Evolutionary conservation across 2,113 vertebrate genomes (phyloP).

Genomic region (Leptosomus discolor): DNA sequence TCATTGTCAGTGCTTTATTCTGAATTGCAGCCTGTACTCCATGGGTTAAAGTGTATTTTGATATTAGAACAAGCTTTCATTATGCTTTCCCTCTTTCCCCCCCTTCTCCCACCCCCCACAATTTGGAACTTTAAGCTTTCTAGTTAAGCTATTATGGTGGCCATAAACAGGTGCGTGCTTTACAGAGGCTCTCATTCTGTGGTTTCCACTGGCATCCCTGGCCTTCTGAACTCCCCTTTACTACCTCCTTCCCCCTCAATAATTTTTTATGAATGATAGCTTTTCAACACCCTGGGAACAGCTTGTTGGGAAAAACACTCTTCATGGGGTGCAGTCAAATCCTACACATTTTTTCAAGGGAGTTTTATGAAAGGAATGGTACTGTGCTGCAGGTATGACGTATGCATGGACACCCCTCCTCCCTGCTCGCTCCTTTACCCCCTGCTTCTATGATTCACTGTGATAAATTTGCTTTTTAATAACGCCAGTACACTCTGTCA

Average conservation of each 20-base stretch:
- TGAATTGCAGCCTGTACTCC: not conserved
- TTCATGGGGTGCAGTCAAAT: conserved; percentile 57
- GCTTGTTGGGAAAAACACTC: conserved; percentile 60
- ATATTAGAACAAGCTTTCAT: conserved; percentile 61
- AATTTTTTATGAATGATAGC: conserved; percentile 82
- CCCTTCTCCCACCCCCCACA: not conserved
- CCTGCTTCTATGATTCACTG: not conserved
- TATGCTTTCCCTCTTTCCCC: conserved; percentile 3
- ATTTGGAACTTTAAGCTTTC: conserved; percentile 56
- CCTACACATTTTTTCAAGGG: conserved; percentile 54
- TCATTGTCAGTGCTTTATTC: not conserved
- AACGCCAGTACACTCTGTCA: not conserved
- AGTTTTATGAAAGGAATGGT: conserved; percentile 44
- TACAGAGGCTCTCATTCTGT: conserved; percentile 76
- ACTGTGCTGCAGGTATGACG: conserved; percentile 65
- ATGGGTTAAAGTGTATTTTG: conserved; percentile 55
- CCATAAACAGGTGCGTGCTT: conserved; percentile 79
- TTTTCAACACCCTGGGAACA: conserved; percentile 80
- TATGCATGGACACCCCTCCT: not conserved
- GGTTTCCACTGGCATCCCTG: conserved; percentile 70
- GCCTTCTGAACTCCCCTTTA: conserved; percentile 74
- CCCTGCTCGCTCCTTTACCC: not conserved
- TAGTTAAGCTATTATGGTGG: conserved; percentile 72
- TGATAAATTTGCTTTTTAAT: conserved; percentile 30
- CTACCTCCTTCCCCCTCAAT: conserved; percentile 73